Evolutionary conservation across 2,797 vertebrate genomes (phyloP).

Genomic region (Adrianichthys oophorus): DNA sequence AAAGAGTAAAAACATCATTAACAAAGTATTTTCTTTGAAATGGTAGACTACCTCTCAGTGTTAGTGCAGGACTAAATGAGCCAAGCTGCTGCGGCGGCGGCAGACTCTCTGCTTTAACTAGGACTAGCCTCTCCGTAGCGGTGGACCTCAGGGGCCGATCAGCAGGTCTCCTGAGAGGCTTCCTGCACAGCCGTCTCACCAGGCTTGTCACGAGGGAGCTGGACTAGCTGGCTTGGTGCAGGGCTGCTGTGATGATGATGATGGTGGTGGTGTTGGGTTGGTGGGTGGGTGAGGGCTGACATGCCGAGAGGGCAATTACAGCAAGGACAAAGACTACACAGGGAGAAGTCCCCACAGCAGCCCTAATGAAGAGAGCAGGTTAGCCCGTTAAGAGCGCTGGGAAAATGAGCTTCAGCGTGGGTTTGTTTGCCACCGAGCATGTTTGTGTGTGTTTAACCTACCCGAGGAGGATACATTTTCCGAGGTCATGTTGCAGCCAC

Average conservation of each 20-base stretch:
- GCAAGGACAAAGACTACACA: conserved; percentile 81
- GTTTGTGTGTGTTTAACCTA: conserved; percentile 69
- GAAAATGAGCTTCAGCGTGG: conserved; percentile 63
- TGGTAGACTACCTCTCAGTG: conserved; percentile 25
- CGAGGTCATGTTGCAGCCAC: conserved; percentile 67
- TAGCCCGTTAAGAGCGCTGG: conserved; percentile 69
- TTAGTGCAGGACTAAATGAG: conserved; percentile 53
- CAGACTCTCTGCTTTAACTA: conserved; percentile 70
- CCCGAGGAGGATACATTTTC: conserved; percentile 68
- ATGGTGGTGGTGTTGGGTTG: conserved; percentile 12
- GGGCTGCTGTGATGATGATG: conserved; percentile 51
- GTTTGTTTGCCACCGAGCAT: conserved; percentile 52
- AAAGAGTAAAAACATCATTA: conserved; percentile 20
- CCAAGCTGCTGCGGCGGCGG: conserved; percentile 63
- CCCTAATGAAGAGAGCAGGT: conserved; percentile 81
- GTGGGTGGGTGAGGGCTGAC: conserved; percentile 60
- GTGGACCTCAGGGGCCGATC: conserved; percentile 66
- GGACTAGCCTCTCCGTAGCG: conserved; percentile 72
- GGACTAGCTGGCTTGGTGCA: conserved; percentile 49
- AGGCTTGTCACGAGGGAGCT: conserved; percentile 76
- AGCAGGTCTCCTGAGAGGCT: conserved; percentile 76
- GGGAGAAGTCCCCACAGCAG: conserved; percentile 81
- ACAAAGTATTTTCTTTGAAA: conserved; percentile 25
- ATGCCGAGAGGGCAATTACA: conserved; percentile 85
- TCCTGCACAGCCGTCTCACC: conserved; percentile 76